Percentiles rank a stretch among this genome's conserved stretches.
phyloP scores from a whole-genome alignment of 2,113 vertebrate genomes.

The Sander vitreus region DNA sequence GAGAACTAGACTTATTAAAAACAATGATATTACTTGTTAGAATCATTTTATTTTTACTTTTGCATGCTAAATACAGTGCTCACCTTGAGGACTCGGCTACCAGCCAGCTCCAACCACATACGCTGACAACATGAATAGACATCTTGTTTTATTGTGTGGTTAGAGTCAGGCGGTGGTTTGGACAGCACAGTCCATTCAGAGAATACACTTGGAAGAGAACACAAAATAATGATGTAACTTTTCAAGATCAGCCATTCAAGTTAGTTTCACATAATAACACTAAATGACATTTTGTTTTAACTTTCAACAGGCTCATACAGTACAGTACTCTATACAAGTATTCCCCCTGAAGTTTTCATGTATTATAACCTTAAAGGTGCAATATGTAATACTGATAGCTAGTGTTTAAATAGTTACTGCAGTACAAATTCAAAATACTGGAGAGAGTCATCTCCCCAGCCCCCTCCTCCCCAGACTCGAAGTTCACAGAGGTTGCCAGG shows the following conservation, averaged over 20 bases:
- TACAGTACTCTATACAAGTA: no score
- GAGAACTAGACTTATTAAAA: not conserved
- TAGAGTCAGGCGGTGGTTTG: constrained; percentile 34
- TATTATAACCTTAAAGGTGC: no score
- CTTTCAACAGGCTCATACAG: not conserved
- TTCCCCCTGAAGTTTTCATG: no score
- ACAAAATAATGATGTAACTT: constrained; percentile 5
- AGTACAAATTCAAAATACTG: no score
- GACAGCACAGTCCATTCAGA: not conserved
- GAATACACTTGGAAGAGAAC: not conserved
- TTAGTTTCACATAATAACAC: not conserved
- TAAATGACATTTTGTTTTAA: not conserved
- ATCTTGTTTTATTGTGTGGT: constrained; percentile 50
- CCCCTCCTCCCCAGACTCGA: no score
- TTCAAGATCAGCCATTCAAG: not conserved
- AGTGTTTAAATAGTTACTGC: no score
- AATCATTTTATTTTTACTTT: not conserved
- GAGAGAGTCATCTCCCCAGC: no score
- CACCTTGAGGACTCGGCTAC: constrained; percentile 18
- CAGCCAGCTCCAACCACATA: constrained; percentile 1
- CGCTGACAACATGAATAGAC: constrained; percentile 52
- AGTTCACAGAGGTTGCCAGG: no score
- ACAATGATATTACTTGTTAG: not conserved
- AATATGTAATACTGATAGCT: no score
- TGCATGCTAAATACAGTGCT: not conserved